These are phyloP conservation scores for Trichopria drosophilae DNA, from an alignment of 2,888 invertebrate species.

Conservation along the genomic window DNA sequence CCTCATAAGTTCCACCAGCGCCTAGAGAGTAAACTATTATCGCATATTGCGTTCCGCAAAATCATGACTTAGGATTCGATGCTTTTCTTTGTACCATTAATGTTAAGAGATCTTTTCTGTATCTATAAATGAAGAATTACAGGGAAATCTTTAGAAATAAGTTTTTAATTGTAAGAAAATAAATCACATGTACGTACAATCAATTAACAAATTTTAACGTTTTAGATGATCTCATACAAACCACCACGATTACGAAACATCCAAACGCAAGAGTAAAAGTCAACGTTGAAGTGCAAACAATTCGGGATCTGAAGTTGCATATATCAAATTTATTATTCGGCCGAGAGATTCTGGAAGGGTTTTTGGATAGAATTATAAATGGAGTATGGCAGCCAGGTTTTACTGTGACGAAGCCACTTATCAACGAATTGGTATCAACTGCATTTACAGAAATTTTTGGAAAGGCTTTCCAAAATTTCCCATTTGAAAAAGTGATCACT, in stretches of 20 bases:
- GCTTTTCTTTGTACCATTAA: too few species aligned
- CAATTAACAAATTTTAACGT: constrained; percentile 27
- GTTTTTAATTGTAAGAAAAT: neutral
- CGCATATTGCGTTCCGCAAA: too few species aligned
- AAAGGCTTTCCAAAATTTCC: constrained; percentile 73
- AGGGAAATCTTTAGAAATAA: too few species aligned
- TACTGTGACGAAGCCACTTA: constrained; percentile 72
- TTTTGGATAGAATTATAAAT: constrained; percentile 78
- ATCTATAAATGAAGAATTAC: too few species aligned
- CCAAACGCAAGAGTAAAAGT: constrained; percentile 64
- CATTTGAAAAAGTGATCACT: constrained; percentile 69
- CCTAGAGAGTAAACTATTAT: too few species aligned
- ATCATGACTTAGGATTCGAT: too few species aligned
- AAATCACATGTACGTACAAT: constrained; percentile 2
- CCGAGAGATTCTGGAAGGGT: constrained; percentile 66
- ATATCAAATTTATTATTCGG: constrained; percentile 74
- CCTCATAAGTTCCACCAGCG: too few species aligned
- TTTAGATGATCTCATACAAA: constrained; percentile 63
- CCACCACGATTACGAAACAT: constrained; percentile 66
- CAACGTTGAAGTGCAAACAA: constrained; percentile 72
- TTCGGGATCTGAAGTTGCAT: constrained; percentile 77
- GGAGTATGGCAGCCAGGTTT: constrained; percentile 81
- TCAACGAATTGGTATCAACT: constrained; percentile 80
- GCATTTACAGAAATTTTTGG: constrained; percentile 84
- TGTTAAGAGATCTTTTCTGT: too few species aligned